A percentile compares a stretch with the other conserved stretches of the same genome.
Evolutionary conservation across 2,797 vertebrate species (phyloP).

Genomic region (Danio aesculapii): DNA sequence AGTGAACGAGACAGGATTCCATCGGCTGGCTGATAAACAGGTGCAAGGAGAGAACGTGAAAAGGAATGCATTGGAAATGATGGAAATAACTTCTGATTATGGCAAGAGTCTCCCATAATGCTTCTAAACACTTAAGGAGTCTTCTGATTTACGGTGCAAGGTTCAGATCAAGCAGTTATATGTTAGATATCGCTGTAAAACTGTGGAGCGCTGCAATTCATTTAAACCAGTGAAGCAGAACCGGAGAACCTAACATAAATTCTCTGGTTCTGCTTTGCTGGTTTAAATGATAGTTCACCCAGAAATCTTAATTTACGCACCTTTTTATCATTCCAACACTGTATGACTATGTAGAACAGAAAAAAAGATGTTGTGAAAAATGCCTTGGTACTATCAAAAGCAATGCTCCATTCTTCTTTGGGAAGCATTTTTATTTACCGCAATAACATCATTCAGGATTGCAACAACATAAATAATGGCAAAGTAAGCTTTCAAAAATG

Average conservation of each 20-base stretch:
- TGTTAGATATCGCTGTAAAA: slow-evolving; percentile 28
- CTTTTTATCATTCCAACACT: not conserved
- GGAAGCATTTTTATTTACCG: not conserved
- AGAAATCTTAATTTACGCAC: not conserved
- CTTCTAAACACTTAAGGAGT: slow-evolving; percentile 32
- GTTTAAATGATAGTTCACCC: not conserved
- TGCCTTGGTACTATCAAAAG: not conserved
- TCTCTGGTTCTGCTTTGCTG: not conserved
- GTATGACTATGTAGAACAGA: slow-evolving; percentile 1
- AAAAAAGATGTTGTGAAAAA: not conserved
- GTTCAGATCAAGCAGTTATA: slow-evolving; percentile 18
- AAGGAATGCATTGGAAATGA: slow-evolving; percentile 66
- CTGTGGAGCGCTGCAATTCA: not conserved
- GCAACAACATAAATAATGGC: no score
- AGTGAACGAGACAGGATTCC: slow-evolving; percentile 58
- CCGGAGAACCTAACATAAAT: slow-evolving; percentile 5
- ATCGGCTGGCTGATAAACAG: slow-evolving; percentile 58
- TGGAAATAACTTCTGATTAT: slow-evolving; percentile 22
- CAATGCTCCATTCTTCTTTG: not conserved
- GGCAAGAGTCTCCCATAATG: slow-evolving; percentile 6
- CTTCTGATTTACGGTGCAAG: slow-evolving; percentile 29
- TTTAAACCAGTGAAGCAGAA: slow-evolving; percentile 21
- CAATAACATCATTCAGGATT: no score
- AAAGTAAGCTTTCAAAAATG: no score
- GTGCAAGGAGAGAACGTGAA: slow-evolving; percentile 59